Percentiles rank a stretch among this genome's conserved stretches.
Conservation (phyloP, 2,888 invertebrate species). For the Lasiommata megera region DNA sequence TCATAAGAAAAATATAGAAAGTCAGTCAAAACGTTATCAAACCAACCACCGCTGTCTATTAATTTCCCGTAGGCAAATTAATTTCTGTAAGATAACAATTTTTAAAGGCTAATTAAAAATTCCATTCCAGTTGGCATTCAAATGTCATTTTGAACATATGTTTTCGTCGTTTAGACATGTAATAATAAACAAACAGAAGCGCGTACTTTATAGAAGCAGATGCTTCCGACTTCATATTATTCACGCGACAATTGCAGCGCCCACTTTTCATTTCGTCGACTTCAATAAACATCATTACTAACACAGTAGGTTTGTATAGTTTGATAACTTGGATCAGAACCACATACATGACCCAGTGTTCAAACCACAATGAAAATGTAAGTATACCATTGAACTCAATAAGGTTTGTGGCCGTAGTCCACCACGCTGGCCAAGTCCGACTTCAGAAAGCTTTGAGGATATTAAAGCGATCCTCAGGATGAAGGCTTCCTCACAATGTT, state of each 20-base stretch:
- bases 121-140: slow-evolving; percentile 1
- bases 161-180: slow-evolving; percentile 2
- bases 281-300: not conserved
- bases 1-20: not conserved
- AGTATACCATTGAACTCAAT: too few species aligned
- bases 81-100: not conserved
- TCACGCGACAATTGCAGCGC: not conserved
- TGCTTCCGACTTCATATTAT: slow-evolving; percentile 1
- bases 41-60: not conserved
- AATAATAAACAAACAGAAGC: slow-evolving; percentile 6
- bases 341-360: too few species aligned
- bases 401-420: too few species aligned
- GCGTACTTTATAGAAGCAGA: not conserved
- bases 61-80: not conserved
- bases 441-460: too few species aligned
- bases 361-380: too few species aligned
- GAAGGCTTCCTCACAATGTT: too few species aligned
- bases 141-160: slow-evolving; percentile 5
- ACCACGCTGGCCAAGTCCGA: too few species aligned
- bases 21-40: not conserved
- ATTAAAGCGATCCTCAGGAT: too few species aligned
- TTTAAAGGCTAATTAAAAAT: slow-evolving; percentile 2
- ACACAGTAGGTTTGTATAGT: too few species aligned
- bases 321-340: too few species aligned
- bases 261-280: not conserved